phyloP scores from a whole-genome alignment of 1,140 invertebrate genomes.

The Yoshiicerus persimilis region DNA sequence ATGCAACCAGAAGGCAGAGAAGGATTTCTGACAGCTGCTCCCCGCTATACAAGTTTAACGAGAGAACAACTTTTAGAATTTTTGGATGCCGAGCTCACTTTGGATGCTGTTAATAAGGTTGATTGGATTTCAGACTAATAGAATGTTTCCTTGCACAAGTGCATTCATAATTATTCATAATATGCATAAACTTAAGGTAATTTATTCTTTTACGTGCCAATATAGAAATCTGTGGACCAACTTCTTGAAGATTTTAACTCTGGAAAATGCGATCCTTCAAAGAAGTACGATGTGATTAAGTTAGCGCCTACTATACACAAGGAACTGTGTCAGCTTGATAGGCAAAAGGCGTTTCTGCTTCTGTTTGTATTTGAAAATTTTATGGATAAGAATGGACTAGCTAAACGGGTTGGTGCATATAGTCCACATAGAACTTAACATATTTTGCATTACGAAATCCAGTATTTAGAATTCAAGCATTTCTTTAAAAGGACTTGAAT shows the following conservation, averaged over 20 bases:
- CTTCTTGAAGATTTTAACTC: constrained; percentile 31
- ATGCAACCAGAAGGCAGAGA: not conserved
- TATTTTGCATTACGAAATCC: not conserved
- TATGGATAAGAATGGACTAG: constrained; percentile 22
- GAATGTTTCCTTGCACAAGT: not conserved
- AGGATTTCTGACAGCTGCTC: not conserved
- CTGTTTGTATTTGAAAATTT: constrained; percentile 31
- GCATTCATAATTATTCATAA: not conserved
- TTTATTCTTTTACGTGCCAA: not conserved
- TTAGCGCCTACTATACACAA: not conserved
- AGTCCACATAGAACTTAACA: not conserved
- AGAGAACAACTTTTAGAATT: not conserved
- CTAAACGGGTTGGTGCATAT: not conserved
- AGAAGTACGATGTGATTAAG: constrained; percentile 10
- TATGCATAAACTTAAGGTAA: not conserved
- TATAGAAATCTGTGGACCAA: not conserved
- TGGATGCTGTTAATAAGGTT: constrained; percentile 30
- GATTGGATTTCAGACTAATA: not conserved
- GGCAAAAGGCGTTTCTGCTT: not conserved
- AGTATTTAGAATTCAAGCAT: not conserved
- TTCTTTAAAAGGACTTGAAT: not conserved
- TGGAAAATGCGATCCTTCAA: constrained; percentile 18
- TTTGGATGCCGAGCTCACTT: constrained; percentile 24
- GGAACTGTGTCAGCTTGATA: constrained; percentile 14
- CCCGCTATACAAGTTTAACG: not conserved